Evolutionary conservation across 2,888 invertebrate genomes (phyloP), one percentile per base, ranked within the genome.

Genomic region (Mythimna pallens): DNA sequence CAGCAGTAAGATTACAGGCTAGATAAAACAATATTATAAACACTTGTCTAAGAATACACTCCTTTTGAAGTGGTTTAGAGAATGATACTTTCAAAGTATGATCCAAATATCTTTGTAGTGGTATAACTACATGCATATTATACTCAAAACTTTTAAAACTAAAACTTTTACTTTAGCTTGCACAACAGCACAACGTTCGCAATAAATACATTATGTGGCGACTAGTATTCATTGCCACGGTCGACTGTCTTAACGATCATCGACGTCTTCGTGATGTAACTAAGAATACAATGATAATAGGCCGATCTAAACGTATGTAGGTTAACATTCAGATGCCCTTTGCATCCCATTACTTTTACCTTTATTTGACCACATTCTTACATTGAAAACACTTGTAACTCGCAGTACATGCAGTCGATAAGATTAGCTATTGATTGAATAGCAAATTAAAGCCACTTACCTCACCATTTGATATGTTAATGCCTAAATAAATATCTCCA

Each of bases 401-500:
- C 20, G 8, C 30, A 36, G 59, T 43, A 59, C 17, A 58, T 59
- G 9, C 17, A 59, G 14, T 25, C 12, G 2, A 40, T 52, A 68
- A 76, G 61, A 62, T 43, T 30, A 70, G 20, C 34, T 69, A 12
- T 63, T 67, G 36, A 68, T 70, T 76, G 62, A 57, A 40, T 61
- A 65, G 47, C 30, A 58, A 76, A 80, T 76, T 25, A 78, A 58
- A 75, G 34, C 34, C 69, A 93, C 95, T 97, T 96, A 98, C 98
- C 97, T 98, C 98, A 93, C 98, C 98, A 96, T 98, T 98, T 93
- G 97, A 97, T 93, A 98, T 97, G 96, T 98, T 98, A 96, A 98
- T 98, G 88, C 98, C 99, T 93, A 99, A 97, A 96, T 98, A 99
- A 95, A 99, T 99, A 96, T 99, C 99, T 92, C 99, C 99, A 95